phyloP scores from a whole-genome alignment of 2,797 vertebrate genomes.

The Helarctos malayanus region DNA sequence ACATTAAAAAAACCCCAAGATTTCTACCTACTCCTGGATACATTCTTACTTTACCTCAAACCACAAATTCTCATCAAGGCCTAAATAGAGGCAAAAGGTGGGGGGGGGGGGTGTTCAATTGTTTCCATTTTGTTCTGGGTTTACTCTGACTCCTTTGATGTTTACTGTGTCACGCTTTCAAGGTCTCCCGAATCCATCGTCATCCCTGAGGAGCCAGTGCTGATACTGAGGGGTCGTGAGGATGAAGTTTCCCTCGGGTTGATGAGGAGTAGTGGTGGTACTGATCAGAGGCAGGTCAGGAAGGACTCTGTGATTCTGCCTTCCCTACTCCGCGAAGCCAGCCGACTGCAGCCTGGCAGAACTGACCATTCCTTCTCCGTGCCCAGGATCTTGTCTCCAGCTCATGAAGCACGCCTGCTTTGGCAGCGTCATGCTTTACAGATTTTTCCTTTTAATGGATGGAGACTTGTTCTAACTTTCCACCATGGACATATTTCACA shows the following conservation, averaged over 20 bases:
- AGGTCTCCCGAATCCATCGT: not conserved
- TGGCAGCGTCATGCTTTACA: not conserved
- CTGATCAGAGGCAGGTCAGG: not conserved
- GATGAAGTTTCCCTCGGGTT: not conserved
- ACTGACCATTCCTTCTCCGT: not conserved
- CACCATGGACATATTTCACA: not conserved
- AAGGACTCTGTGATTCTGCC: not conserved
- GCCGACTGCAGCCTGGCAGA: not conserved
- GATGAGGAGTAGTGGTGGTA: fast-evolving
- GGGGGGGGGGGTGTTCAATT: not conserved
- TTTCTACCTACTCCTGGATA: slow-evolving; percentile 8
- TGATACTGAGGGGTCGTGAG: not conserved
- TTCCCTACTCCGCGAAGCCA: not conserved
- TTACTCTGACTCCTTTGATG: slow-evolving; percentile 18
- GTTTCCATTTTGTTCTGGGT: not conserved
- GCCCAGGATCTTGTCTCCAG: not conserved
- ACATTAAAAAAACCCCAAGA: not conserved
- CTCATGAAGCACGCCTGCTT: not conserved
- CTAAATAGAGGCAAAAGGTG: not conserved
- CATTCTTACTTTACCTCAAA: slow-evolving; percentile 55
- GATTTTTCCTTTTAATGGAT: not conserved
- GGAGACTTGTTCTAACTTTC: not conserved
- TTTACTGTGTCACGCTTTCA: not conserved
- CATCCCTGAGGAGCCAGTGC: not conserved
- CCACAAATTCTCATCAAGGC: slow-evolving; percentile 57